A percentile compares a stretch with the other conserved stretches of the same genome.
These are phyloP conservation scores for Caenorhabditis sp. DNA, from an alignment of 2,888 invertebrate genomes.

Conservation along the genomic window DNA sequence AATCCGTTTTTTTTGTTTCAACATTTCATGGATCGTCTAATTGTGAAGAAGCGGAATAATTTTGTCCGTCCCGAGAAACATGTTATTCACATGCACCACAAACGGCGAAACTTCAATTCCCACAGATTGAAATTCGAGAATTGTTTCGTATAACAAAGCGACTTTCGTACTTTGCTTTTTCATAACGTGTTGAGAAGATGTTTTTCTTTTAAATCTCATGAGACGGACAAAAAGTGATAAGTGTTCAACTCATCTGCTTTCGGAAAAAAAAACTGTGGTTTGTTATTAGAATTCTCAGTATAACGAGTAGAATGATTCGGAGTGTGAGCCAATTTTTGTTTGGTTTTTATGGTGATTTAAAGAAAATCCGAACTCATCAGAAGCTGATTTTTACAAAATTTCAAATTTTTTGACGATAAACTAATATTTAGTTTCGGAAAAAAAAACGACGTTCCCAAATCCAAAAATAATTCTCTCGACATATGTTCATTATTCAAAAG, in stretches of 20 bases:
- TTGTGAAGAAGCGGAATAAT: background rate
- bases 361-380: too few relatives aligned
- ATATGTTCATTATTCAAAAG: too few relatives aligned
- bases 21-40: background rate
- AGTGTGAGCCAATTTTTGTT: too few relatives aligned
- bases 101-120: conserved; percentile 16
- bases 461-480: too few relatives aligned
- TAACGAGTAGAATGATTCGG: too few relatives aligned
- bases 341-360: too few relatives aligned
- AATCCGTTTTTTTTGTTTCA: background rate
- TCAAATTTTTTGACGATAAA: too few relatives aligned
- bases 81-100: background rate
- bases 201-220: conserved; percentile 17
- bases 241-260: background rate
- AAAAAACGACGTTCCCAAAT: too few relatives aligned
- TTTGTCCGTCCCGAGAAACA: background rate
- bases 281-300: too few relatives aligned
- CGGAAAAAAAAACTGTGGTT: background rate
- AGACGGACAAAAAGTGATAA: background rate
- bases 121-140: conserved; percentile 21
- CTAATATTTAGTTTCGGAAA: too few relatives aligned
- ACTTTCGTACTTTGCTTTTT: background rate
- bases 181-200: conserved; percentile 10
- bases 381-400: too few relatives aligned
- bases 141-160: conserved; percentile 3